Evolutionary conservation across 2,888 invertebrate genomes (phyloP), one percentile per base, ranked within the genome.

Genomic region (Brachypterus glaber): DNA sequence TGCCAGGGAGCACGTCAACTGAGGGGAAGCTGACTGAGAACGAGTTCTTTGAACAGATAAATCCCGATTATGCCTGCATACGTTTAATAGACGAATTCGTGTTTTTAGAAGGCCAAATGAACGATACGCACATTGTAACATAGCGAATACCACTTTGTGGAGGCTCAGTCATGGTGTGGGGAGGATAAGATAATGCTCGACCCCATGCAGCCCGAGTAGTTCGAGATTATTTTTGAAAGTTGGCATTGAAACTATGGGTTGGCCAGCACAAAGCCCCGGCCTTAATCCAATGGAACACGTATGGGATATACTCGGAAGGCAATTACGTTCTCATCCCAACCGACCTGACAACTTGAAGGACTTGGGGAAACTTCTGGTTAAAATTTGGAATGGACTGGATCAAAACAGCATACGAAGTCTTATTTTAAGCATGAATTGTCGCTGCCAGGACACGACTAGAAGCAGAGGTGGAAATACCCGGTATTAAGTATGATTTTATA

Each of bases 391-490:
- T 25, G 17, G 26, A 36, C 37, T 33, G 16, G 29, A 24, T 33
- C 33, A 26, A 14, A 30, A 37, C 37, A 17, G 31, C 27, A 63
- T 30, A 39, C 32, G 34, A 40, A 44, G 11, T 30, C 30, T 37
- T 30, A 37, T 37, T 30, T 37, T 37, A 11, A 37, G 37, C n/a
- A 37, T 37, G 24, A 37, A 37, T 14, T 13, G 21, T 14, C 52
- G 31, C 16, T 37, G 14, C n/a, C 30, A 37, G 30, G 37, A 4
- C 21, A 13, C 30, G 12, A 27, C 12, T 27, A 5, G 7, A 27
- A 27, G 12, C 12, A 11, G 4, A 27, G 27, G 27, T 27, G 27
- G 12, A 27, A 27, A 9, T 27, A 27, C 27, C 27, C 12, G 12
- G 5, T 27, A 27, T 27, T 27, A 27, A 27, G 12, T 11, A 27